These are phyloP conservation scores for Orius insidiosus DNA, from an alignment of 1,140 invertebrate genomes.

Conservation along the genomic window DNA sequence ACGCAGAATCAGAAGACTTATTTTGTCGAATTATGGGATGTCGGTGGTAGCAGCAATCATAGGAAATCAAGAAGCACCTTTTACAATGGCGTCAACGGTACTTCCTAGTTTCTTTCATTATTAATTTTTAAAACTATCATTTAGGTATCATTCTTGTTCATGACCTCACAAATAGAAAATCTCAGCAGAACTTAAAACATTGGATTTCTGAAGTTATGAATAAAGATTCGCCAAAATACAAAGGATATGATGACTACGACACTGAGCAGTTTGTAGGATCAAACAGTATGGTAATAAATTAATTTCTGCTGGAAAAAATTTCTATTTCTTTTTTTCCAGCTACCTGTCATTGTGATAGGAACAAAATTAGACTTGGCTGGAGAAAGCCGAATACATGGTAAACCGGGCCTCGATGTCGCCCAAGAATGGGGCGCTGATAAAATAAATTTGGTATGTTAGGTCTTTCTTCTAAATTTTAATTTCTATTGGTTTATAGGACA, in stretches of 20 bases:
- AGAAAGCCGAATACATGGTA: conserved; percentile 38
- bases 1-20: conserved; percentile 77
- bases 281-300: conserved; percentile 36
- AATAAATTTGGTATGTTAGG: conserved; percentile 75
- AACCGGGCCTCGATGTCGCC: conserved; percentile 42
- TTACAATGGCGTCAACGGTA: conserved; percentile 83
- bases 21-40: conserved; percentile 91
- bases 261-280: conserved; percentile 78
- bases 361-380: conserved; percentile 77
- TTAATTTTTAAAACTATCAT: not conserved
- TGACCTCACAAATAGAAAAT: conserved; percentile 91
- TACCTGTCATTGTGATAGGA: conserved; percentile 83
- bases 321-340: conserved; percentile 31
- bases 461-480: too few relatives aligned
- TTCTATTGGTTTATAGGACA: conserved; percentile 37
- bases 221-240: conserved; percentile 40
- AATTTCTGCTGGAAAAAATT: conserved; percentile 10
- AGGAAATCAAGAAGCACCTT: conserved; percentile 82
- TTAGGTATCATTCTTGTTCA: conserved; percentile 88
- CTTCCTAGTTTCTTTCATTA: conserved; percentile 19
- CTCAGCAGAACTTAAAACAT: conserved; percentile 78
- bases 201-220: conserved; percentile 85
- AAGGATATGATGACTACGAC: conserved; percentile 56
- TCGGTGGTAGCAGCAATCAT: conserved; percentile 85
- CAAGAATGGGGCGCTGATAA: conserved; percentile 88